Evolutionary conservation across 1,140 invertebrate species (phyloP).

Genomic region (Drosophila biarmipes): DNA sequence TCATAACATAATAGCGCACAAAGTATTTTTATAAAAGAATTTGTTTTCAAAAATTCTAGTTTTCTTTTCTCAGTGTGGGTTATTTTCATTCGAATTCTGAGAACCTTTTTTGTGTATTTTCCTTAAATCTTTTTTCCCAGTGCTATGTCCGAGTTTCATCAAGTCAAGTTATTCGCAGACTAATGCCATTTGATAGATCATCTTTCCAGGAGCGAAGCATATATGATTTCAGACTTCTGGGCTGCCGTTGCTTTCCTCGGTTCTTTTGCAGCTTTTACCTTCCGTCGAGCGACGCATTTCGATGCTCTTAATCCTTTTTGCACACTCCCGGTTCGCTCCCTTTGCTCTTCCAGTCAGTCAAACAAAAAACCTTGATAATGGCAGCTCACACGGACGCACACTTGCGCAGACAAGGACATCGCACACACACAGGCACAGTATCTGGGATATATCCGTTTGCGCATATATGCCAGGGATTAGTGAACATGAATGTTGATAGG

Average conservation of each 20-base stretch:
- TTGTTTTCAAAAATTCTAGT: neutral
- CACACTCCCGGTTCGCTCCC: slow-evolving; percentile 43
- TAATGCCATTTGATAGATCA: slow-evolving; percentile 51
- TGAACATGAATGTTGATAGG: slow-evolving; percentile 78
- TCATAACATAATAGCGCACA: too few relatives aligned
- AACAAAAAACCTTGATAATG: slow-evolving; percentile 78
- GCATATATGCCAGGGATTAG: slow-evolving; percentile 77
- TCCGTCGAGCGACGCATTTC: slow-evolving; percentile 59
- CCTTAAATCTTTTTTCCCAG: neutral
- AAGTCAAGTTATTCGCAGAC: slow-evolving; percentile 19
- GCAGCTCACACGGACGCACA: slow-evolving; percentile 44
- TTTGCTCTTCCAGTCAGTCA: slow-evolving; percentile 34
- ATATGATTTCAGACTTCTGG: slow-evolving; percentile 37
- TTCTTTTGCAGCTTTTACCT: slow-evolving; percentile 58
- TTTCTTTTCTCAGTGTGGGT: neutral
- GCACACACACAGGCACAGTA: slow-evolving; percentile 13
- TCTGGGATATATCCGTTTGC: slow-evolving; percentile 66
- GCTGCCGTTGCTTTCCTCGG: slow-evolving; percentile 18
- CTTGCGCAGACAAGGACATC: slow-evolving; percentile 7
- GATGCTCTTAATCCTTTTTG: slow-evolving; percentile 73
- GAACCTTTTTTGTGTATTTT: neutral
- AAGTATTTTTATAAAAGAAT: too few relatives aligned
- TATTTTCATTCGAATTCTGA: neutral
- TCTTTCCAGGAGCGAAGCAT: slow-evolving; percentile 23
- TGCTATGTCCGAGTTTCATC: slow-evolving; percentile 11